Percentiles rank a stretch among this genome's conserved stretches.
Evolutionary conservation across 2,888 invertebrate species (phyloP).

Genomic region (Rotaria macrura): DNA sequence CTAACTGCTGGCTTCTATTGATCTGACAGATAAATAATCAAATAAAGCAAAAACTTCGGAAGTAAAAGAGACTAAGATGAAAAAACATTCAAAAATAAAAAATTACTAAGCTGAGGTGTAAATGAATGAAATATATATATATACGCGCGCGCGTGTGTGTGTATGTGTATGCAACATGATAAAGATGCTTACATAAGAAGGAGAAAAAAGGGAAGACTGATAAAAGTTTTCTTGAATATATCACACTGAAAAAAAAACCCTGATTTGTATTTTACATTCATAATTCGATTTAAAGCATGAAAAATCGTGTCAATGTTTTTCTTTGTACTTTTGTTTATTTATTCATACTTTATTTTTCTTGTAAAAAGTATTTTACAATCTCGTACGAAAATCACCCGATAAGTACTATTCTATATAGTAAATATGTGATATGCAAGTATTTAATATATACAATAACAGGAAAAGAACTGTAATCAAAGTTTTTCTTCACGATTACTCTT

Average conservation of each 20-base stretch:
- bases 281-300: too few species aligned
- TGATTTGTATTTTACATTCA: too few species aligned
- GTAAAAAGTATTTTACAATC: neutral
- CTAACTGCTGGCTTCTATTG: neutral
- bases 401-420: neutral
- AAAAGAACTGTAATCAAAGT: too few species aligned
- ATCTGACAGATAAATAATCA: neutral
- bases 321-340: neutral
- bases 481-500: too few species aligned
- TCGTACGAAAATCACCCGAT: neutral
- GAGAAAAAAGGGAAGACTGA: neutral
- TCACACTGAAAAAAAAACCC: neutral
- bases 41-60: neutral
- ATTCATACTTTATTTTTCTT: neutral
- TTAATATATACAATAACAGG: too few species aligned
- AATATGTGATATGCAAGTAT: neutral
- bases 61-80: neutral
- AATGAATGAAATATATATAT: neutral
- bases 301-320: neutral
- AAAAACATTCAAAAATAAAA: neutral
- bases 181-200: neutral
- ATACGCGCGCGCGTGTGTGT: too few species aligned
- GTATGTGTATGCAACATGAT: neutral
- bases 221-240: neutral
- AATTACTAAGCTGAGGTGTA: neutral